phyloP scores from a whole-genome alignment of 2,113 vertebrate genomes.

The Chaenogobius annularis region DNA sequence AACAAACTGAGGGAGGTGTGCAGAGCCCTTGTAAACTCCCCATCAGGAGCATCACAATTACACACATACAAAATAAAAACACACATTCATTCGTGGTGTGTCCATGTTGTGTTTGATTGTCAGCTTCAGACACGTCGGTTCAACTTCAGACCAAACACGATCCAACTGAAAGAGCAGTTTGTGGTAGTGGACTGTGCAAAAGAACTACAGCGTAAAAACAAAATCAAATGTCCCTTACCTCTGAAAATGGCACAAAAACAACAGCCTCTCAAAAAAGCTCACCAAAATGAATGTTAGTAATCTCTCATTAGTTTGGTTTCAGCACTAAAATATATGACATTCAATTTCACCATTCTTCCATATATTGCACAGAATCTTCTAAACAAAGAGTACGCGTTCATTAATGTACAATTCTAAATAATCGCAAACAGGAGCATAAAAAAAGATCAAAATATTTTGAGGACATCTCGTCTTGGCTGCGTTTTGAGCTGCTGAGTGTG shows the following conservation, averaged over 20 bases:
- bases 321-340: constrained; percentile 58
- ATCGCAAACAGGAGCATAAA: constrained; percentile 1
- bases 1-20: constrained; percentile 34
- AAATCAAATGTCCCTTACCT: constrained; percentile 36
- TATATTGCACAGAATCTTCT: constrained; percentile 61
- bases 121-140: constrained; percentile 48
- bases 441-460: background rate
- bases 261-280: constrained; percentile 30
- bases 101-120: constrained; percentile 72
- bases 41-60: constrained; percentile 64
- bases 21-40: constrained; percentile 72
- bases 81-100: constrained; percentile 67
- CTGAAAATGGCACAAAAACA: constrained; percentile 52
- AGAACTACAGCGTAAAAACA: constrained; percentile 35
- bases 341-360: constrained; percentile 28
- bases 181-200: constrained; percentile 37
- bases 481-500: background rate
- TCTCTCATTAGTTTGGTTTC: constrained; percentile 64
- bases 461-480: constrained; percentile 14
- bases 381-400: constrained; percentile 21
- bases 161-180: constrained; percentile 13
- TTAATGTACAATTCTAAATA: background rate
- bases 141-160: constrained; percentile 25
- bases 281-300: constrained; percentile 27
- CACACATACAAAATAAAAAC: constrained; percentile 45